Evolutionary conservation across 2,888 invertebrate genomes (phyloP).

Genomic region (Lysandra bellargus): DNA sequence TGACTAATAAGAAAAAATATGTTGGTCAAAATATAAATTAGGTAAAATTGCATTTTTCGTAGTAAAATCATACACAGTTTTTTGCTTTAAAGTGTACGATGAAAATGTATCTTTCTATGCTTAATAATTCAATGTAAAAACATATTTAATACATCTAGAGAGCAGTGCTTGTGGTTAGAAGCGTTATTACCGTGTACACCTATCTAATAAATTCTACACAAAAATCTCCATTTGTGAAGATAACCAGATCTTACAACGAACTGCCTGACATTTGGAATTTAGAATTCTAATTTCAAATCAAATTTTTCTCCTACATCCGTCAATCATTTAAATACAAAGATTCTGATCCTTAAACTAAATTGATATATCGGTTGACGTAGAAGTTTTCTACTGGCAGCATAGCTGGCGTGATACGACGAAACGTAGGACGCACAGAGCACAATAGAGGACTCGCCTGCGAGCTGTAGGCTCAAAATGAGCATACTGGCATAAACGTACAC

Average conservation of each 20-base stretch:
- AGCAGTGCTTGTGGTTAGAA: constrained; percentile 31
- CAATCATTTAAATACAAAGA: not conserved
- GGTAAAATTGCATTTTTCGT: not conserved
- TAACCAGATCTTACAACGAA: constrained; percentile 49
- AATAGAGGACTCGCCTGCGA: not conserved
- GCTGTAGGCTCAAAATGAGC: not conserved
- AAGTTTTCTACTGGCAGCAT: constrained; percentile 15
- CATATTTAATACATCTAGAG: constrained; percentile 34
- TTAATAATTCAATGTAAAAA: not conserved
- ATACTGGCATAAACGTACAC: not conserved
- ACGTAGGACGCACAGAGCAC: not conserved
- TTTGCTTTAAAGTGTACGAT: not conserved
- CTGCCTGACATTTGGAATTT: constrained; percentile 14
- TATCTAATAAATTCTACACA: constrained; percentile 43
- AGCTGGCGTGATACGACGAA: not conserved
- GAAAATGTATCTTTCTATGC: not conserved
- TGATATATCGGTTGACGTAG: not conserved
- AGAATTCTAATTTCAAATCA: not conserved
- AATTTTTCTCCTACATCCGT: not conserved
- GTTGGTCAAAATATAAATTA: not conserved
- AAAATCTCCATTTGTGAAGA: constrained; percentile 74
- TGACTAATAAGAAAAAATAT: not conserved
- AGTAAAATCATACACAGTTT: not conserved
- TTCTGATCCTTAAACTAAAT: not conserved
- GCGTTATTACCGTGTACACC: constrained; percentile 14